Conservation (phyloP, 35 echinoderm and acorn worm species). For the Patiria miniata region DNA sequence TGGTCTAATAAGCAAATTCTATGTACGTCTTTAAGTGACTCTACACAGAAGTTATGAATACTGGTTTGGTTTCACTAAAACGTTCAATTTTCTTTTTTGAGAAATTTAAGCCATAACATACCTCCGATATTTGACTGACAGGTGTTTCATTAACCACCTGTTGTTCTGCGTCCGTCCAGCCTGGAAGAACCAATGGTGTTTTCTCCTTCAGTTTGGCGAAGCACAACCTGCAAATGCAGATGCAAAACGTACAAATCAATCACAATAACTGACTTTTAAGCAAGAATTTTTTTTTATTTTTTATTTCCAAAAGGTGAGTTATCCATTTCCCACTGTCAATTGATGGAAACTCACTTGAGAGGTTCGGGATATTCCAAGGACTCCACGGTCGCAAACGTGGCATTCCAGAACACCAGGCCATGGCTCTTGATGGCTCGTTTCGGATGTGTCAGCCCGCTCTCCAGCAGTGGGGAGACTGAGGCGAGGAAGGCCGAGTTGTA, state of each 20-base stretch:
- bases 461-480: constrained; percentile 63
- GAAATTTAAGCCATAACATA: neutral
- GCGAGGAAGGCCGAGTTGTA: constrained; percentile 61
- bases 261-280: no score
- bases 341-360: constrained; percentile 75
- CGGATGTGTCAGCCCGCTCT: constrained; percentile 58
- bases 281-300: no score
- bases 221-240: neutral
- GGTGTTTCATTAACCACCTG: constrained; percentile 21
- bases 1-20: no score
- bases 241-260: no score
- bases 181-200: constrained; percentile 6
- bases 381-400: constrained; percentile 70
- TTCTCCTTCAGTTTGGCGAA: constrained; percentile 37
- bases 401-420: constrained; percentile 84
- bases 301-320: no score
- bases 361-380: constrained; percentile 58
- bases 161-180: constrained; percentile 32
- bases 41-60: no score
- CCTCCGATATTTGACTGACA: constrained; percentile 21
- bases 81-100: neutral
- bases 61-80: no score
- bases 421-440: constrained; percentile 73
- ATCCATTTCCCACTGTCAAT: no score
- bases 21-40: no score